Evolutionary conservation across 2,888 invertebrate genomes (phyloP).

Genomic region (Acanthopleura granulata): DNA sequence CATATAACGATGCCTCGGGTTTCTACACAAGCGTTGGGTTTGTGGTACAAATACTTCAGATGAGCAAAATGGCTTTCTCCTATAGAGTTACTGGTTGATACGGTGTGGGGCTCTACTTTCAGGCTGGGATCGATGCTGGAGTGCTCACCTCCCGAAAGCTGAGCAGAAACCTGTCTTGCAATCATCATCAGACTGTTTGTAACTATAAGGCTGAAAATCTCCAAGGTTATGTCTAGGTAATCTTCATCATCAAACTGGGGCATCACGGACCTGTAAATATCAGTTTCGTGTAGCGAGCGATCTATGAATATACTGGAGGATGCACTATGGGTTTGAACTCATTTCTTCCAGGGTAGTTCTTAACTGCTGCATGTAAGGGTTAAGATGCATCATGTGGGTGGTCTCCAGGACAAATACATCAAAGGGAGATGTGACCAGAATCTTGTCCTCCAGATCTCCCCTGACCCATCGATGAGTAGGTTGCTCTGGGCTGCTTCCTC

Average conservation of each 20-base stretch:
- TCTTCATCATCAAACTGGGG: neutral
- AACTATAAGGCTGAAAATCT: neutral
- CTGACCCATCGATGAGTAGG: no score
- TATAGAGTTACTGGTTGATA: neutral
- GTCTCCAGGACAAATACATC: neutral
- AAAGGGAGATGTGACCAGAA: slow-evolving; percentile 11
- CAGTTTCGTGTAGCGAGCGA: neutral
- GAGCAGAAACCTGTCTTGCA: neutral
- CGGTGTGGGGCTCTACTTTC: neutral
- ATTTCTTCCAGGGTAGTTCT: neutral
- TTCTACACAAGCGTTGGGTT: slow-evolving; percentile 1
- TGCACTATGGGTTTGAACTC: slow-evolving; percentile 1
- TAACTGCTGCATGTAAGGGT: neutral
- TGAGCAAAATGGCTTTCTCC: slow-evolving; percentile 13
- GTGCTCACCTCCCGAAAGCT: slow-evolving; percentile 3
- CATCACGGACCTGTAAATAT: neutral
- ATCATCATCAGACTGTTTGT: neutral
- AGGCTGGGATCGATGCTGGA: neutral
- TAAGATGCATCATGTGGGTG: neutral
- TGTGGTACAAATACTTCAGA: neutral
- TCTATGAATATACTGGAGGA: neutral
- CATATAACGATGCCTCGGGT: no score
- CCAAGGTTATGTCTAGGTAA: no score
- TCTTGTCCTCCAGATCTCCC: no score
- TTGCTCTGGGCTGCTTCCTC: neutral